Evolutionary conservation across 2,888 invertebrate genomes (phyloP), one percentile per base, ranked within the genome.

Genomic region (Chouioia cunea): DNA sequence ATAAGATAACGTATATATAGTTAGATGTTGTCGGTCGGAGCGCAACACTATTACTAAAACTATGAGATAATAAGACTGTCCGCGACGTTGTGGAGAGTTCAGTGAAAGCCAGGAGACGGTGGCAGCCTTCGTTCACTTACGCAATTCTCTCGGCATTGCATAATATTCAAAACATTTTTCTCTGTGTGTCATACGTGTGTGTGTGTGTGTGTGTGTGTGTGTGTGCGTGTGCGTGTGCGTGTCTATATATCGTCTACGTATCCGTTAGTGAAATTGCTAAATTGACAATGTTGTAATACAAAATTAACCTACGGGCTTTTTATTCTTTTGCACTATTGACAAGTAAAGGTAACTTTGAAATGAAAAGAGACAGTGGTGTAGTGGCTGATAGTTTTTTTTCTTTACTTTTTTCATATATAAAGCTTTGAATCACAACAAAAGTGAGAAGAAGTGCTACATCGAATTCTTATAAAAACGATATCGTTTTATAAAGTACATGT

Each of bases 51-150:
- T 66, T 65, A 70, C 60, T 65, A 71, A n/a, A 79, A 76, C 75
- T 77, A 76, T 79, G 79, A 79, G 78, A 82, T 82, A 82, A 81
- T 78, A 69, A 53, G 50, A 36, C 36, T 36, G 10, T 36, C 36
- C 57, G 47, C 65, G 54, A 22, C 8, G 63, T 43, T 14, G 65
- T 77, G 77, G 76, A 74, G 77, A 78, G 77, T 77, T 71, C 74
- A 76, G 83, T 83, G 83, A 83, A 83, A 83, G 83, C 78, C 78
- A 77, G 12, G 36, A 27, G 27, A 27, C 27, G 27, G 36, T 6
- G 36, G 36, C 10, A 36, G 36, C 36, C 36, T 36, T 36, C 36
- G 36, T 10, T 36, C 36, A 10, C 62, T 83, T 81, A 76, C 75
- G 81, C 77, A 82, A 82, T 70, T 43, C 46, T 52, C 62, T n/a